Conservation (phyloP, 92 coral and sea anemone species). For the Epizoanthus scotinus region DNA sequence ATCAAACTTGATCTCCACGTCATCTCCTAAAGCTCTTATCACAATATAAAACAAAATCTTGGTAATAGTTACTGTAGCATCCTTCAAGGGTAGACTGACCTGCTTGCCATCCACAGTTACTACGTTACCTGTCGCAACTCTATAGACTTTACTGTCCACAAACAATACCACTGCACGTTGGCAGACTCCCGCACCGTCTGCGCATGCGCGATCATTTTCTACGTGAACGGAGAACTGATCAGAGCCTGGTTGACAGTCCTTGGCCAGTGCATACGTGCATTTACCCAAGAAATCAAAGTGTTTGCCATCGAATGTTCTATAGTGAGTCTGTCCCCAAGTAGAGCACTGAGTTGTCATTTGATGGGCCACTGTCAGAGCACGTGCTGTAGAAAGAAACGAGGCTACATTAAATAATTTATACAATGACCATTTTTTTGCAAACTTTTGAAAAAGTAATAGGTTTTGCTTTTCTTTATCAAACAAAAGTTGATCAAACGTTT, state of each 20-base stretch:
- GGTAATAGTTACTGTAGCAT: slow-evolving; percentile 53
- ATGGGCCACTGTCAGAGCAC: slow-evolving; percentile 46
- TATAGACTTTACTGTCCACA: slow-evolving; percentile 51
- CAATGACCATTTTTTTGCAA: too few species aligned
- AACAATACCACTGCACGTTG: slow-evolving; percentile 57
- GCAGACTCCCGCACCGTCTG: slow-evolving; percentile 35
- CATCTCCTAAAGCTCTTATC: slow-evolving; percentile 70
- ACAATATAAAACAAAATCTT: slow-evolving; percentile 54
- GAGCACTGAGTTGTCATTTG: slow-evolving; percentile 47
- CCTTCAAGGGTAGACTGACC: slow-evolving; percentile 63
- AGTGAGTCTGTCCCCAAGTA: slow-evolving; percentile 66
- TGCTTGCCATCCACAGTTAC: slow-evolving; percentile 52
- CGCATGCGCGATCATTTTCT: slow-evolving; percentile 50
- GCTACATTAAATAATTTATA: too few species aligned
- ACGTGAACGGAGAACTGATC: slow-evolving; percentile 67
- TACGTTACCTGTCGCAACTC: slow-evolving; percentile 40
- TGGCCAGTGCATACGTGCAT: slow-evolving; percentile 61
- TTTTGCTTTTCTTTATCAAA: too few species aligned
- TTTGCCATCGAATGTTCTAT: slow-evolving; percentile 67
- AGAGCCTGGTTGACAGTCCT: slow-evolving; percentile 67
- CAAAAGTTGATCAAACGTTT: too few species aligned
- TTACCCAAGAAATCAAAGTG: slow-evolving; percentile 65
- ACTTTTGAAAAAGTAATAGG: too few species aligned
- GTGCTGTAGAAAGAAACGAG: slow-evolving; percentile 37
- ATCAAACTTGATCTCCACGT: slow-evolving; percentile 66